Conservation (phyloP, 2,797 vertebrate genomes). For the Peromyscus eremicus region DNA sequence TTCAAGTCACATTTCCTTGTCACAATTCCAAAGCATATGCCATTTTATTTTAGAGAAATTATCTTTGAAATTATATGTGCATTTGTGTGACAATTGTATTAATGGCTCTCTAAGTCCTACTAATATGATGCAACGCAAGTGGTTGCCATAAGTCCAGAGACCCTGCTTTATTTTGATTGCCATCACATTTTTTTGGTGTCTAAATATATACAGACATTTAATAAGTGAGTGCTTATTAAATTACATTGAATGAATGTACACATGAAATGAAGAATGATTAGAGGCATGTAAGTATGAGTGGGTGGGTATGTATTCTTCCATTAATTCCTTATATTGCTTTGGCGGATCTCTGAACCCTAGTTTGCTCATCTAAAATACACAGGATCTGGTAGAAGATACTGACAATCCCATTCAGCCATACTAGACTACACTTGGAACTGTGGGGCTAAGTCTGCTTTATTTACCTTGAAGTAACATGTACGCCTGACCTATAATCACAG, state of each 20-base stretch:
- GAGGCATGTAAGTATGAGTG: not conserved
- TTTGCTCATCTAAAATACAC: not conserved
- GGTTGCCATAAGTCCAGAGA: not conserved
- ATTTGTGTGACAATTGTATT: conserved; percentile 28
- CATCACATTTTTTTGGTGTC: not conserved
- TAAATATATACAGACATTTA: not conserved
- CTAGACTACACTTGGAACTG: not conserved
- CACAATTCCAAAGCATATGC: not conserved
- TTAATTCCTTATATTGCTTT: not conserved
- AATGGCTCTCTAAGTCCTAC: not conserved
- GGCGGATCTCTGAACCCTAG: not conserved
- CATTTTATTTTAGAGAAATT: not conserved
- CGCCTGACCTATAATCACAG: not conserved
- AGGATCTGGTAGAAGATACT: not conserved
- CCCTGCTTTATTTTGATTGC: conserved; percentile 6
- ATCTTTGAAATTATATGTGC: not conserved
- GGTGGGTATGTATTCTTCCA: not conserved
- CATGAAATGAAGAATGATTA: not conserved
- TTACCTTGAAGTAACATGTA: not conserved
- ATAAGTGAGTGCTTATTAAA: not conserved
- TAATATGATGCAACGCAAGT: not conserved
- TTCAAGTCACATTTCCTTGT: not conserved
- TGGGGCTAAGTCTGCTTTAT: not conserved
- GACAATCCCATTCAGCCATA: not conserved
- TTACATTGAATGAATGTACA: not conserved